Evolutionary conservation across 2,888 invertebrate species (phyloP).

Genomic region (Octonoba sinensis): DNA sequence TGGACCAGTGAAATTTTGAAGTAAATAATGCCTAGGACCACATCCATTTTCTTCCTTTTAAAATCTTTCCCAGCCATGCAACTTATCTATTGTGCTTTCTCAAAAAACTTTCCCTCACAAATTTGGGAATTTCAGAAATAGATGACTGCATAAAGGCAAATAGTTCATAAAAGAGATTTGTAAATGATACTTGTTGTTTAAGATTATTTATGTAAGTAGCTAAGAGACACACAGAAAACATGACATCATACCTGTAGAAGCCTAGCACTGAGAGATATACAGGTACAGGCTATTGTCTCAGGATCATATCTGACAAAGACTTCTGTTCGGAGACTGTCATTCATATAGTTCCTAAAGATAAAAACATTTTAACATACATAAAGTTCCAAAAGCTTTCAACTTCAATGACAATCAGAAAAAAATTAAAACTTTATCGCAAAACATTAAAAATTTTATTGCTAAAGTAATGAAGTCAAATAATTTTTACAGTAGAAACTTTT

Average conservation of each 20-base stretch:
- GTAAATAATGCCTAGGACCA: too few relatives aligned
- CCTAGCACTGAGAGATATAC: constrained; percentile 94
- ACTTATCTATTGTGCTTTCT: too few relatives aligned
- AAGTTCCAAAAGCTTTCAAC: neutral
- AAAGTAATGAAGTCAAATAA: too few relatives aligned
- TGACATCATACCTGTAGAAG: constrained; percentile 78
- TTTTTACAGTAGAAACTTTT: neutral
- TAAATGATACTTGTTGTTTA: too few relatives aligned
- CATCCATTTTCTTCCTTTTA: too few relatives aligned
- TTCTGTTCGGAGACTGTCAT: constrained; percentile 96
- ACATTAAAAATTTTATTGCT: neutral
- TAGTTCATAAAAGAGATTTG: too few relatives aligned
- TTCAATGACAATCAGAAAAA: neutral
- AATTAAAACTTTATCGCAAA: neutral
- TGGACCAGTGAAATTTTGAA: too few relatives aligned
- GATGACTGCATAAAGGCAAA: too few relatives aligned
- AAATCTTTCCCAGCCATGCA: too few relatives aligned
- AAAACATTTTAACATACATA: neutral
- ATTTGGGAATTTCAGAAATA: too few relatives aligned
- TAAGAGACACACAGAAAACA: neutral
- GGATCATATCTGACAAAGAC: constrained; percentile 96
- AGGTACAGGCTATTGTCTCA: constrained; percentile 99
- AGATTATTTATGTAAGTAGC: too few relatives aligned
- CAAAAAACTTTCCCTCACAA: too few relatives aligned
- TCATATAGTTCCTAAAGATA: constrained; percentile 91